Evolutionary conservation across 2,797 vertebrate species (phyloP), one percentile per base, ranked within the genome.

Genomic region (Phataginus tetradactyla): DNA sequence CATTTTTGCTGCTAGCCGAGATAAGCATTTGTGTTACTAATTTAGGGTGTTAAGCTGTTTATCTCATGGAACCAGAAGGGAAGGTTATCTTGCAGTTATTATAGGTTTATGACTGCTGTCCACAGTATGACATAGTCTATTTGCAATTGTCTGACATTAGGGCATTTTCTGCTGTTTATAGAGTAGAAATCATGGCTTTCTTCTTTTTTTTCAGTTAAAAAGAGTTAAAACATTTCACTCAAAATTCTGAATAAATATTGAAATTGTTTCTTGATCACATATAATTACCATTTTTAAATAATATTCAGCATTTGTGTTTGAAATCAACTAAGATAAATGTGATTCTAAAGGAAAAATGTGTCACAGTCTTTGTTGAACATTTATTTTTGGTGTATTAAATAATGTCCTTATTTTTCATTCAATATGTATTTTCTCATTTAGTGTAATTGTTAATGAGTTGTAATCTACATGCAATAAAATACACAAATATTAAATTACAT

Each of bases 31-130:
- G 39, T 71, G 78, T 71, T 53, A 45, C 34, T 92, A 83, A 77
- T 90, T 92, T 94, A 78, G 84, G 86, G 27, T 91, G 79, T 51
- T 91, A 93, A 95, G 85, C 72, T 86, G 42, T 78, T 96, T 96
- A 93, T 95, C 96, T 96, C 53, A 7, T 6, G n/a, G 51, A 96
- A n/a, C 72, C 90, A 96, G 90, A 72, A 75, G 57, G 81, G 51
- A 92, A 96, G 78, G 59, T 90, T 64, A 88, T 64, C 84, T 78
- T 64, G 45, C 37, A 89, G 32, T 92, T 81, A 68, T 59, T 84
- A 37, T 27, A 81, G 34, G 61, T 78, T 83, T 4, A 5, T 34
- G 69, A 45, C 81, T 55, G 8, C 72, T 34, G 63, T n/a, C 34
- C 71, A 29, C 49, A 89, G 45, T 37, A 29, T 23, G 42, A 57